A percentile compares a stretch with the other conserved stretches of the same genome.
Conservation (phyloP, 2,113 vertebrate genomes). For the Tragulus kanchil region DNA sequence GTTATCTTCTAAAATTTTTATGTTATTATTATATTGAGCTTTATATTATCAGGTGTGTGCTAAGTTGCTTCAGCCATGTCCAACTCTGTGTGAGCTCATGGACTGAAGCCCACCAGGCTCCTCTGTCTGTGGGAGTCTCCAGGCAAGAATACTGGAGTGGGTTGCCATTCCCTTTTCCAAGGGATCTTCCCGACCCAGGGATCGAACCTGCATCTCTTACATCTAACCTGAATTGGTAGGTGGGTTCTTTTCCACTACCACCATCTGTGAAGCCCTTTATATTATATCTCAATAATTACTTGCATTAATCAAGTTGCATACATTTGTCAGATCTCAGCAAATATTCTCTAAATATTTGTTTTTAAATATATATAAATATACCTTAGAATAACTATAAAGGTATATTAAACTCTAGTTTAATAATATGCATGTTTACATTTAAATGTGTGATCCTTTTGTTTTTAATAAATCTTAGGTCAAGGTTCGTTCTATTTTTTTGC, state of each 20-base stretch:
- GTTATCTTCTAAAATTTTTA: neutral
- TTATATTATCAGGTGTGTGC: no score
- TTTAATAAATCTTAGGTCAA: slow-evolving; percentile 35
- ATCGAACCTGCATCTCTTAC: no score
- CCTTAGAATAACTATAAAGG: neutral
- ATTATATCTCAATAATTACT: neutral
- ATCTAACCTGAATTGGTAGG: no score
- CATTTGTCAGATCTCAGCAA: neutral
- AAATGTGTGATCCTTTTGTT: neutral
- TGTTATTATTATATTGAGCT: neutral
- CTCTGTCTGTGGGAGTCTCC: no score
- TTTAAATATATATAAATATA: slow-evolving; percentile 7
- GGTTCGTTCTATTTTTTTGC: neutral
- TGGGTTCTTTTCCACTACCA: no score
- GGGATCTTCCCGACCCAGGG: no score
- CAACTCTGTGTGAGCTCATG: no score
- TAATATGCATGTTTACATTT: neutral
- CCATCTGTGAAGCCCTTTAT: no score
- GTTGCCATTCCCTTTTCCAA: no score
- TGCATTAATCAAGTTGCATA: neutral
- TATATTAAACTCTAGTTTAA: slow-evolving; percentile 25
- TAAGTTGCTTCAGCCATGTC: no score
- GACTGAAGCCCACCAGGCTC: no score
- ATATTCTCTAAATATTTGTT: neutral
- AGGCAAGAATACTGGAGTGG: no score